Evolutionary conservation across 2,888 invertebrate species (phyloP).

Genomic region (Metalampra italica): DNA sequence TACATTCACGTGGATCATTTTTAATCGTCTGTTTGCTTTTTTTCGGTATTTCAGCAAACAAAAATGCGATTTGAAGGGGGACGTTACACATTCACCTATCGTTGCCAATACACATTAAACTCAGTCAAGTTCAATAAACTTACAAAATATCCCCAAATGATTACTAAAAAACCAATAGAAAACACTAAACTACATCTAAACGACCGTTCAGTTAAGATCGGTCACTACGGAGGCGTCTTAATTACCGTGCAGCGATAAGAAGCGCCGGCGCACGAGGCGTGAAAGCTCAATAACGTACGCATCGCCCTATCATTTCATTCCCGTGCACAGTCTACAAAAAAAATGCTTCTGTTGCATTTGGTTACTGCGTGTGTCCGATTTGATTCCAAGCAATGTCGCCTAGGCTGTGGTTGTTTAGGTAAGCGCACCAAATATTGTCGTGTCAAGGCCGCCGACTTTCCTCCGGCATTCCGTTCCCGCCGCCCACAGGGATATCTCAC

Average conservation of each 20-base stretch:
- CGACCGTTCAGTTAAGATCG: slow-evolving; percentile 27
- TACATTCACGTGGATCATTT: slow-evolving; percentile 75
- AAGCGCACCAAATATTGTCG: slow-evolving; percentile 68
- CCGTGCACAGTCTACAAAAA: slow-evolving; percentile 31
- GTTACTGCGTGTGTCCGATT: slow-evolving; percentile 24
- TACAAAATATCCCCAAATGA: neutral
- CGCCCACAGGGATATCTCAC: slow-evolving; percentile 77
- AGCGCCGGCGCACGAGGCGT: slow-evolving; percentile 59
- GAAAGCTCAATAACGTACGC: slow-evolving; percentile 55
- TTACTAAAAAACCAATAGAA: slow-evolving; percentile 1
- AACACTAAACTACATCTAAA: slow-evolving; percentile 1
- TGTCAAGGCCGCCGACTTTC: slow-evolving; percentile 77
- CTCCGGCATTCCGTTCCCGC: slow-evolving; percentile 71
- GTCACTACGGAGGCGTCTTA: slow-evolving; percentile 44
- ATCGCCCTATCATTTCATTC: slow-evolving; percentile 39
- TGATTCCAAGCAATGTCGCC: slow-evolving; percentile 6
- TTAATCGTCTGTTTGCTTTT: slow-evolving; percentile 63
- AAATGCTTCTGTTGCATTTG: slow-evolving; percentile 14
- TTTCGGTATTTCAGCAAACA: slow-evolving; percentile 33
- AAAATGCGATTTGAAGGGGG: slow-evolving; percentile 15
- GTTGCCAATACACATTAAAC: neutral
- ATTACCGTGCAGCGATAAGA: slow-evolving; percentile 53
- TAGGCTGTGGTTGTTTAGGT: slow-evolving; percentile 38
- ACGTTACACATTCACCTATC: neutral
- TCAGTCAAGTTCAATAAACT: neutral